These are phyloP conservation scores for Troilus luridus DNA, from an alignment of 2,888 invertebrate genomes.

Conservation along the genomic window DNA sequence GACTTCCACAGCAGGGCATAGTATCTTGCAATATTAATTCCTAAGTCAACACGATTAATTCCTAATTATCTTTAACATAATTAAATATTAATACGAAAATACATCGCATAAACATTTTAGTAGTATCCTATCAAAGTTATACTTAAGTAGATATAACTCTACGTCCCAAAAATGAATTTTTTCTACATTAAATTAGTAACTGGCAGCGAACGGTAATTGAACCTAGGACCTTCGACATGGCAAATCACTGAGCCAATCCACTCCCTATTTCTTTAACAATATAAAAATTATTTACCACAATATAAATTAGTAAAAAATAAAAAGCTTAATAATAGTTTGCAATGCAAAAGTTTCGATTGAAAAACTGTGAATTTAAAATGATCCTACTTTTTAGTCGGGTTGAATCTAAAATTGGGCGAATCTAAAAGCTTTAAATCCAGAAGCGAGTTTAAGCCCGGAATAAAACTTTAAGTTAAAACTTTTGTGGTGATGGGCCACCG, in stretches of 20 bases:
- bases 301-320: background rate
- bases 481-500: background rate
- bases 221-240: too few relatives aligned
- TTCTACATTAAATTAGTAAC: too few relatives aligned
- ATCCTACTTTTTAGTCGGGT: background rate
- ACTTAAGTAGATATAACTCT: too few relatives aligned
- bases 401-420: background rate
- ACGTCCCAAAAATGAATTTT: too few relatives aligned
- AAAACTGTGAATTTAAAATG: background rate
- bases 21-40: background rate
- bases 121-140: too few relatives aligned
- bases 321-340: background rate
- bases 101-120: too few relatives aligned
- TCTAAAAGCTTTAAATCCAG: conserved; percentile 1
- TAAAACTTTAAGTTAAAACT: background rate
- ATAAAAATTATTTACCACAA: background rate
- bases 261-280: too few relatives aligned
- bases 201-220: too few relatives aligned
- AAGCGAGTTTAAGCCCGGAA: background rate
- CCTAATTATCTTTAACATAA: too few relatives aligned
- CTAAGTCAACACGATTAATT: background rate
- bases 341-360: background rate
- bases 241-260: too few relatives aligned
- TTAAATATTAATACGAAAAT: too few relatives aligned
- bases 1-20: background rate